Evolutionary conservation across 1,140 invertebrate genomes (phyloP).

Genomic region (Musca domestica): DNA sequence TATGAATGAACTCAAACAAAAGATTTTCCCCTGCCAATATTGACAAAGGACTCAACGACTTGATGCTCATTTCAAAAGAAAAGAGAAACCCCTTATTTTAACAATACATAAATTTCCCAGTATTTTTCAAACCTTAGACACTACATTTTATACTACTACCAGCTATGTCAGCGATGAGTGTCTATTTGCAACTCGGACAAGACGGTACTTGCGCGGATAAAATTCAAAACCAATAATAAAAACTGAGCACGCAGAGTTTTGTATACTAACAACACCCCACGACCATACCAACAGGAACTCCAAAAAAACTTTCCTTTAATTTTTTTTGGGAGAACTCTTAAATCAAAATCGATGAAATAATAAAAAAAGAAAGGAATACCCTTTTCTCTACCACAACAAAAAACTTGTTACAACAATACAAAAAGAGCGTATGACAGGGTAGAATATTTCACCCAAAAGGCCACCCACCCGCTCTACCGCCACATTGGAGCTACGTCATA

Average conservation of each 20-base stretch:
- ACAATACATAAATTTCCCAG: not conserved
- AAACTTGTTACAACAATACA: not conserved
- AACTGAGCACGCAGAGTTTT: constrained; percentile 12
- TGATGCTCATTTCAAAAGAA: not conserved
- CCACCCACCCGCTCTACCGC: not conserved
- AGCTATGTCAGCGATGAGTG: no score
- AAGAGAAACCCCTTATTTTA: not conserved
- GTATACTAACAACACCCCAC: constrained; percentile 1
- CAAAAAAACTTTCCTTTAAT: not conserved
- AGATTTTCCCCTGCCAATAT: no score
- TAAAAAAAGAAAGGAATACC: no score
- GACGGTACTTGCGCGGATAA: not conserved
- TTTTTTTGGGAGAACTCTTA: not conserved
- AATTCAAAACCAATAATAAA: not conserved
- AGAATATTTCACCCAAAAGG: no score
- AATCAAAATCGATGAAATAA: no score
- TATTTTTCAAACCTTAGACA: constrained; percentile 9
- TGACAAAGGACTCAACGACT: no score
- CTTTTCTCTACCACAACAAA: not conserved
- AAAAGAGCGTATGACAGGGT: no score
- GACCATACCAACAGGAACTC: not conserved
- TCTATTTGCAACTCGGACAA: constrained; percentile 12
- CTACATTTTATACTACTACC: not conserved
- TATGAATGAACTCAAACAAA: no score
- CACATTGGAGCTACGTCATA: constrained; percentile 6